Base-by-base conservation (phyloP, 2,113 vertebrate genomes). In the Lophius piscatorius region DNA sequence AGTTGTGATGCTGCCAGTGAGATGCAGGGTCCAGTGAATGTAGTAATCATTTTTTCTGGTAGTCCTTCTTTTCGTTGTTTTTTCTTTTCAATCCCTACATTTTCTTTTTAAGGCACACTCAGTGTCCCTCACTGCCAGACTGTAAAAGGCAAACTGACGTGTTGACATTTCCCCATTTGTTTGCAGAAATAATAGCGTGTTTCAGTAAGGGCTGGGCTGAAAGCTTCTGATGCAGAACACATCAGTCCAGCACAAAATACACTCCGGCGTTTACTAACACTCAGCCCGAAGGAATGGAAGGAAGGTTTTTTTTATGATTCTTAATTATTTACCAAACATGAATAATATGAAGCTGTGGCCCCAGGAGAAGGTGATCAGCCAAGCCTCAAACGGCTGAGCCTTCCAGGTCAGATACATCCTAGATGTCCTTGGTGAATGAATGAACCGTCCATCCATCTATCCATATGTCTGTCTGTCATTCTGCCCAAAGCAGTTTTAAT, bases 141-240 rank as follows among this genome's bases (percentile, higher is more conserved):
- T 21, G 29, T 59, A 34, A 31, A 9, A 31, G 29, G 29, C 29
- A 31, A 8, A 45, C 55, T 36, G 38, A 52, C 48, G 38, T 18
- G 48, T 41, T 51, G 51, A 62, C 47, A 66, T 59, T 28, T 57
- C 17, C 39, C n/a, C 28, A 40, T 17, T 39, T 54, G 12, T 73
- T 23, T 58, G 18, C 12, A 57, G 48, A 68, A 55, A 58, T 52
- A 63, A 33, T 39, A 12, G 17, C 41, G 35, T 17, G 46, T 33
- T 44, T 16, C 22, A n/a, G 20, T 28, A 24, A 16, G 28, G 1
- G 4, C 28, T 29, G 20, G 13, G 6, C 38, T 29, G 10, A 23
- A n/a, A 31, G 14, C 16, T 59, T 66, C 46, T 35, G 23, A 48
- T 34, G 6, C 33, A 31, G 21, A 33, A 16, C 29, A 8, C 9